These are phyloP conservation scores for Catharus bicknelli DNA, from an alignment of 2,113 vertebrate genomes.

Conservation along the genomic window DNA sequence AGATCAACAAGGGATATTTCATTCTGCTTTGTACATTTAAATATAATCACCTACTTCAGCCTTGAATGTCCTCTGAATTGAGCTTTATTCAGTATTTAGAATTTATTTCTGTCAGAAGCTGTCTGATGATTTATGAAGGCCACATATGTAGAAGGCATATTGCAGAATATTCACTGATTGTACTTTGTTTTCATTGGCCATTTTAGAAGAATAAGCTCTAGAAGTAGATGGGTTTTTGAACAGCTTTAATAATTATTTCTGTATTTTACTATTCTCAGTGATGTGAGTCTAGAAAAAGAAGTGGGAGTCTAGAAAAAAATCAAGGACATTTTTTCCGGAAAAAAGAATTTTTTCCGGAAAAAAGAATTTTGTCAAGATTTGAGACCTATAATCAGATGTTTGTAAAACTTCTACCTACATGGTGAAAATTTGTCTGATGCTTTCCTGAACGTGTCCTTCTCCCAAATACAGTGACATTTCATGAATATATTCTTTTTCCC, in stretches of 20 bases:
- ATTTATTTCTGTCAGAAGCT: not conserved
- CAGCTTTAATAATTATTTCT: not conserved
- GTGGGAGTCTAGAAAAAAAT: not conserved
- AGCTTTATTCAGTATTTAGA: not conserved
- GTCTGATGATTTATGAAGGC: not conserved
- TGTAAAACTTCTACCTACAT: not conserved
- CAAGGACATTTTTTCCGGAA: not conserved
- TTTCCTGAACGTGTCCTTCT: not conserved
- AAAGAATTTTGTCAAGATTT: not conserved
- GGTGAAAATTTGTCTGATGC: not conserved
- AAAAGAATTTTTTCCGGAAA: not conserved
- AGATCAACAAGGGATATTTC: not conserved
- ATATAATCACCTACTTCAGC: not conserved
- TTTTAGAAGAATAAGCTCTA: not conserved
- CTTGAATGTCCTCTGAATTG: not conserved
- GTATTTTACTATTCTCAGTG: not conserved
- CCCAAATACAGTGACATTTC: not conserved
- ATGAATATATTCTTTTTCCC: not conserved
- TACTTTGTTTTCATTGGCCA: not conserved
- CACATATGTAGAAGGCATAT: not conserved
- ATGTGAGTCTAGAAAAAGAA: not conserved
- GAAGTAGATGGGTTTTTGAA: not conserved
- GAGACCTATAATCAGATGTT: not conserved
- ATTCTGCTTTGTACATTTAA: not conserved
- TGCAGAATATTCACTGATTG: not conserved